These are phyloP conservation scores for Dryocosmus kuriphilus DNA, from an alignment of 2,888 invertebrate species.

Conservation along the genomic window DNA sequence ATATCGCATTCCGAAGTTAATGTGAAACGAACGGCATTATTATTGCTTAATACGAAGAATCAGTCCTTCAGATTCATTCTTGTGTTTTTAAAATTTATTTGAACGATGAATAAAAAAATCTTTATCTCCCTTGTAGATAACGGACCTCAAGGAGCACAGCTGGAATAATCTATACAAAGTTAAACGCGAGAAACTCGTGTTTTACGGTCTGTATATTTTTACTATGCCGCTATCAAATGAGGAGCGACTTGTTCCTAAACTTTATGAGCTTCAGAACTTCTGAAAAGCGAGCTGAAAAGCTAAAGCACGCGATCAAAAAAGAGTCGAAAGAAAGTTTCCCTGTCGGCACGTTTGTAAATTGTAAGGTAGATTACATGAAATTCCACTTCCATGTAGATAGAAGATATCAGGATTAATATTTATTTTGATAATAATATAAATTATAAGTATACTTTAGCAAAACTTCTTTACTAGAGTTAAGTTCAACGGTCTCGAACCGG, in stretches of 20 bases:
- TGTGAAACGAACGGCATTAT: not conserved
- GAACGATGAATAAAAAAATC: slow-evolving; percentile 13
- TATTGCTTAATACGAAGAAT: not conserved
- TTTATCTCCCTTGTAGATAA: slow-evolving; percentile 2
- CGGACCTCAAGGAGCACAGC: not conserved
- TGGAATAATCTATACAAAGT: slow-evolving; percentile 25
- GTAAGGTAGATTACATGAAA: not conserved
- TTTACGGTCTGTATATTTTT: slow-evolving; percentile 19
- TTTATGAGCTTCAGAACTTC: slow-evolving; percentile 25
- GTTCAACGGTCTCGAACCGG: too few species aligned
- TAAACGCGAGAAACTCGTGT: slow-evolving; percentile 22
- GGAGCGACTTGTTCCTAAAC: slow-evolving; percentile 18
- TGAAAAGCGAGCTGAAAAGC: not conserved
- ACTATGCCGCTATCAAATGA: slow-evolving; percentile 4
- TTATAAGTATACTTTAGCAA: too few species aligned
- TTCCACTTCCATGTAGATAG: not conserved
- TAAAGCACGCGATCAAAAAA: not conserved
- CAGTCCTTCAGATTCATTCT: not conserved
- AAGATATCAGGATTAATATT: too few species aligned
- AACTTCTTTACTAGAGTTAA: too few species aligned
- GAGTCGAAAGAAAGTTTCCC: not conserved
- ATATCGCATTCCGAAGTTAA: not conserved
- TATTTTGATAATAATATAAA: too few species aligned
- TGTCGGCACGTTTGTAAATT: not conserved
- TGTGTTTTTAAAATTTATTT: not conserved